Conservation (phyloP, 2,797 vertebrate genomes). For the Brotogeris chrysoptera region DNA sequence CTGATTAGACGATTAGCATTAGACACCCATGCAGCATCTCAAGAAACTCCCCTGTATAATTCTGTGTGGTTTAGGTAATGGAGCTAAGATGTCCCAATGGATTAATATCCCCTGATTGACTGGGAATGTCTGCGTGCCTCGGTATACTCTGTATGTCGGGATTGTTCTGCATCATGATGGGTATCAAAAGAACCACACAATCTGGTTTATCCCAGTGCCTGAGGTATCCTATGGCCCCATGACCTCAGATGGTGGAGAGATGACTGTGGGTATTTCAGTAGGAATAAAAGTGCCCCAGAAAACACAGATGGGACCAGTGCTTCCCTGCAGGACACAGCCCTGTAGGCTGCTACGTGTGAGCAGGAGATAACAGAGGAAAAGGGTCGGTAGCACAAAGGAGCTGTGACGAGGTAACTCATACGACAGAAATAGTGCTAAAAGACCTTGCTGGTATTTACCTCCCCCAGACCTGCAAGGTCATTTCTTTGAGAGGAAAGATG, state of each 20-base stretch:
- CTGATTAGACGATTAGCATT: not conserved
- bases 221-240: not conserved
- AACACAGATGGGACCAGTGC: not conserved
- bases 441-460: not conserved
- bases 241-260: not conserved
- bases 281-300: not conserved
- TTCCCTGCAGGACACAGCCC: not conserved
- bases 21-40: not conserved
- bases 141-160: not conserved
- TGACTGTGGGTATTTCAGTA: not conserved
- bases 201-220: not conserved
- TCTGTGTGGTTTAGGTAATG: not conserved
- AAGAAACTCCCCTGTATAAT: not conserved
- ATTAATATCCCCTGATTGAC: not conserved
- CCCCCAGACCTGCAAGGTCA: not conserved
- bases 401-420: not conserved
- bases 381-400: not conserved
- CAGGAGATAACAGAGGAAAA: not conserved
- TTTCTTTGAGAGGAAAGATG: not conserved
- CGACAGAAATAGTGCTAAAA: not conserved
- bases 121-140: not conserved
- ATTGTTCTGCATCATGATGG: not conserved
- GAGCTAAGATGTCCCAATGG: not conserved
- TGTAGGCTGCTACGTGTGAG: not conserved
- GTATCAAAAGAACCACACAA: not conserved